Evolutionary conservation across 2,888 invertebrate genomes (phyloP).

Genomic region (Trichogramma evanescens): DNA sequence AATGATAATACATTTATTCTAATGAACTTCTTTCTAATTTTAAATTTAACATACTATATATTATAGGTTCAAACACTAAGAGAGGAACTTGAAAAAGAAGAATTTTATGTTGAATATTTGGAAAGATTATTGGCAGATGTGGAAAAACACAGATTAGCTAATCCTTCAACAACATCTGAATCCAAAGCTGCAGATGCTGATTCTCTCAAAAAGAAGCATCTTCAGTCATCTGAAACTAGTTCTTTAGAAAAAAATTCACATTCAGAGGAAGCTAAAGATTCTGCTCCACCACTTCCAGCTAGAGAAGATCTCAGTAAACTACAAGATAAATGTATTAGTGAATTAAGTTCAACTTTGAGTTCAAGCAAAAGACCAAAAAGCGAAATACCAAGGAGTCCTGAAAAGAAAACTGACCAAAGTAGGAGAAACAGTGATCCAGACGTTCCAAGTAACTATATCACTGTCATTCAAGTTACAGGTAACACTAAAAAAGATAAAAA

Average conservation of each 20-base stretch:
- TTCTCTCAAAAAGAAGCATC: constrained; percentile 26
- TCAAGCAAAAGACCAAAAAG: constrained; percentile 42
- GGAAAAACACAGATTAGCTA: constrained; percentile 58
- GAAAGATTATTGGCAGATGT: constrained; percentile 79
- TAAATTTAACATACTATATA: neutral
- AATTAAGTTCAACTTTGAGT: constrained; percentile 41
- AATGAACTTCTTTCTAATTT: neutral
- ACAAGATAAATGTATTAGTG: constrained; percentile 47
- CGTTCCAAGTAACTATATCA: constrained; percentile 64
- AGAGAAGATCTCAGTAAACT: constrained; percentile 43
- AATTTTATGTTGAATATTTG: constrained; percentile 83
- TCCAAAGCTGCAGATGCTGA: constrained; percentile 40
- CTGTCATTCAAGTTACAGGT: constrained; percentile 84
- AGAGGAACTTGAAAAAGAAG: constrained; percentile 84
- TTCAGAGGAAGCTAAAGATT: constrained; percentile 29
- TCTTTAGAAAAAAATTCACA: constrained; percentile 24
- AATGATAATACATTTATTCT: neutral
- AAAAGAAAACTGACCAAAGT: constrained; percentile 41
- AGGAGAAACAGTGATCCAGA: constrained; percentile 47
- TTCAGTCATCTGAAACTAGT: constrained; percentile 26
- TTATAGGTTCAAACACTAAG: constrained; percentile 60
- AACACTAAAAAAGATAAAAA: constrained; percentile 43
- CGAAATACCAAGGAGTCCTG: constrained; percentile 43
- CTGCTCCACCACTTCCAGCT: constrained; percentile 43
- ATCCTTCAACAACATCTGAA: constrained; percentile 43